phyloP scores from a whole-genome alignment of 2,888 invertebrate species.

The Phytoseiulus persimilis region DNA sequence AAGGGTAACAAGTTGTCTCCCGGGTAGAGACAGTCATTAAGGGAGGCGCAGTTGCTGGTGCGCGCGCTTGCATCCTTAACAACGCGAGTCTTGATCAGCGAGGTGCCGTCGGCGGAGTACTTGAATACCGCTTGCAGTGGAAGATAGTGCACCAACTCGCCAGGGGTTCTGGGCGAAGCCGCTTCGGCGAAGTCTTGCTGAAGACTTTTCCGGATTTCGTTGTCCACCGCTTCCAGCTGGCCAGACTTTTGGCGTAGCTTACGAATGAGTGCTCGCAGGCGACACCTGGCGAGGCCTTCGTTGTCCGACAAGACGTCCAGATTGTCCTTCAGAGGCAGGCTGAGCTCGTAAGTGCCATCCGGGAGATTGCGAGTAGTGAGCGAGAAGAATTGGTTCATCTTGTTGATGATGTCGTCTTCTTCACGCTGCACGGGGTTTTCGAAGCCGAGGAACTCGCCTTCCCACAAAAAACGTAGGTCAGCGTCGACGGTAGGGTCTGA shows the following conservation, averaged over 20 bases:
- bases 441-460: not conserved
- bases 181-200: not conserved
- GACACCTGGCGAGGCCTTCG: not conserved
- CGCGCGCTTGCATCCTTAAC: not conserved
- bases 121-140: not conserved
- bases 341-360: not conserved
- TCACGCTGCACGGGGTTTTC: not conserved
- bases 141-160: not conserved
- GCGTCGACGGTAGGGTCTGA: not conserved
- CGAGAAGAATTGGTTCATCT: not conserved
- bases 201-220: not conserved
- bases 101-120: not conserved
- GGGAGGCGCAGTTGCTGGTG: not conserved
- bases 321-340: not conserved
- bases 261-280: not conserved
- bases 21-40: conserved; percentile 35
- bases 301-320: not conserved
- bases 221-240: not conserved
- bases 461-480: not conserved
- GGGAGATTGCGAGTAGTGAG: not conserved
- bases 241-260: not conserved
- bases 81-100: not conserved
- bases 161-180: not conserved
- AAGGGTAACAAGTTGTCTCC: conserved; percentile 38
- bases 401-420: not conserved